Conservation (phyloP, 2,113 vertebrate species). For the Oryzias javanicus region DNA sequence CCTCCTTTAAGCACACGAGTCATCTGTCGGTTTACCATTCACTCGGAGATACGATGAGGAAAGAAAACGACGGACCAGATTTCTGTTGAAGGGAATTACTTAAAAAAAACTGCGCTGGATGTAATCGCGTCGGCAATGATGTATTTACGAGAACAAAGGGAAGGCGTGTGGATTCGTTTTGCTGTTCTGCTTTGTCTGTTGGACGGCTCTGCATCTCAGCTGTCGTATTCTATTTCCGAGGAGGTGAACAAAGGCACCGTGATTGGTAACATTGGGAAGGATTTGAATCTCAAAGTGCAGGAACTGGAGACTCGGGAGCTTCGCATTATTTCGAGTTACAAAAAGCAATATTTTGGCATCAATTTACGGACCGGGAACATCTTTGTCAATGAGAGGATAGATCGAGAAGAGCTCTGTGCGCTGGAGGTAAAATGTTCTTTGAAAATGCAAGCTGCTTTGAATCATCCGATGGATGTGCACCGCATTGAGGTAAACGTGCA, state of each 20-base stretch:
- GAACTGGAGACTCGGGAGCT: slow-evolving; percentile 54
- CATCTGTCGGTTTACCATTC: neutral
- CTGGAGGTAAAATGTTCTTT: slow-evolving; percentile 49
- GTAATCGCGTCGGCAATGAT: slow-evolving; percentile 2
- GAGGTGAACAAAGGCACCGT: slow-evolving; percentile 66
- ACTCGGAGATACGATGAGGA: neutral
- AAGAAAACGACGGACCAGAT: neutral
- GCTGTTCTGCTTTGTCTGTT: slow-evolving; percentile 34
- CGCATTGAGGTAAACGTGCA: slow-evolving; percentile 59
- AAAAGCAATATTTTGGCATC: slow-evolving; percentile 61
- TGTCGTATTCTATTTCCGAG: slow-evolving; percentile 67
- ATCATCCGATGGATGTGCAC: slow-evolving; percentile 57
- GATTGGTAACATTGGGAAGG: slow-evolving; percentile 71
- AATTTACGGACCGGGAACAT: slow-evolving; percentile 57
- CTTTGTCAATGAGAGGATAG: slow-evolving; percentile 64
- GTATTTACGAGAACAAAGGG: neutral
- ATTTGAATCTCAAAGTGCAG: slow-evolving; percentile 60
- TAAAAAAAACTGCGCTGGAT: neutral
- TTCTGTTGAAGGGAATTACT: neutral
- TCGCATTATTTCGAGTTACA: slow-evolving; percentile 50
- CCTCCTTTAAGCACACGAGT: slow-evolving; percentile 20
- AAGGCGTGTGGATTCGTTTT: slow-evolving; percentile 12
- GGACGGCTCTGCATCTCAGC: slow-evolving; percentile 48
- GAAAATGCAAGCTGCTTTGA: slow-evolving; percentile 60
- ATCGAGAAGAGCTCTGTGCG: slow-evolving; percentile 69